phyloP scores from a whole-genome alignment of 2,888 invertebrate genomes.

The Isoperla grammatica region DNA sequence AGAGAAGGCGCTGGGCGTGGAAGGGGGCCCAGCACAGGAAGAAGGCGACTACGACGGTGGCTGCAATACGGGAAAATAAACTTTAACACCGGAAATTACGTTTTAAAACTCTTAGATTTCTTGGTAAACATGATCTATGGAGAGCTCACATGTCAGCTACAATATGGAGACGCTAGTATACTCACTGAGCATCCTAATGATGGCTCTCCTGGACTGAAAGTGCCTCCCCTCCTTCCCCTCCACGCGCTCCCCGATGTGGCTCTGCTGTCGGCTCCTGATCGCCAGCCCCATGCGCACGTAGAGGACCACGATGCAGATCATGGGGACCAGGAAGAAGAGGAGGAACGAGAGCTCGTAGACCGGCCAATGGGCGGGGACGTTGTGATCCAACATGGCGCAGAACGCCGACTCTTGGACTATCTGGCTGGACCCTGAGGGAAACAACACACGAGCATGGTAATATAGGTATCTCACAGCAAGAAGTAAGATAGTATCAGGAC shows the following conservation, averaged over 20 bases:
- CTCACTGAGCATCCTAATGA: conserved; percentile 77
- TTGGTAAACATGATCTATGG: no score
- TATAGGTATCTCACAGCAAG: no score
- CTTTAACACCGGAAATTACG: not conserved
- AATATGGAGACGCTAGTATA: no score
- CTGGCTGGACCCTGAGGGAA: conserved; percentile 43
- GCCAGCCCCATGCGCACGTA: conserved; percentile 73
- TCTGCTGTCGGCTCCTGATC: conserved; percentile 52
- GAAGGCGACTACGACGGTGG: conserved; percentile 88
- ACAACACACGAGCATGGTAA: no score
- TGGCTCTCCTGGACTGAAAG: conserved; percentile 52
- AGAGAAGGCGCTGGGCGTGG: conserved; percentile 84
- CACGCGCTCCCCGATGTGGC: conserved; percentile 48
- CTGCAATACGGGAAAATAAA: conserved; percentile 50
- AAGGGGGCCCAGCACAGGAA: conserved; percentile 96
- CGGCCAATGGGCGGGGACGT: conserved; percentile 53
- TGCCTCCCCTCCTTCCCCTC: conserved; percentile 10
- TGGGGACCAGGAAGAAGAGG: conserved; percentile 73
- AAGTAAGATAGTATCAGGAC: no score
- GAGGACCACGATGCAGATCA: conserved; percentile 66
- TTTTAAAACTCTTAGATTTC: no score
- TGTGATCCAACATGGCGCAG: conserved; percentile 60
- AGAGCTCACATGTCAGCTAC: no score
- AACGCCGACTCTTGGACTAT: conserved; percentile 69
- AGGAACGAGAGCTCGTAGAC: conserved; percentile 75